Base-by-base conservation (phyloP, 1,140 invertebrate species). In the Drosophila aff. region DNA sequence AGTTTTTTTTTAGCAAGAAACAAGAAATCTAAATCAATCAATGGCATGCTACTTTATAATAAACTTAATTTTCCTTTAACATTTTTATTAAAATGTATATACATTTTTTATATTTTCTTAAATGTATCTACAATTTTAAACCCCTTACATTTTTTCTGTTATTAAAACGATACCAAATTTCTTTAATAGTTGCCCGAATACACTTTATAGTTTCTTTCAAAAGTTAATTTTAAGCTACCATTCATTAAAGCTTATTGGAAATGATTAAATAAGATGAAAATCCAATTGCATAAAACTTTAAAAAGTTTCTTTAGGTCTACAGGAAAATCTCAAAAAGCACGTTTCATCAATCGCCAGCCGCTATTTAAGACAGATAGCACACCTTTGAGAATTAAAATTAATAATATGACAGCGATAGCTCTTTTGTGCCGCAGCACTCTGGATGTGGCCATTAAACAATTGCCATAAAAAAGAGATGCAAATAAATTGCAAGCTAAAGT, bases 401-500 rank as follows among this genome's bases (percentile, higher is more conserved):
- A 41, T 31, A 16, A 44, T 21, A 49, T 59, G 26, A 49, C 41
- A 40, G 21, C 57, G 15, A 63, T 65, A 55, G 53, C 49, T 21
- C 40, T 16, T 23, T 38, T 63, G 23, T 18, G 38, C 13, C 2
- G 26, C 2, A 59, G 57, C 58, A 60, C 41, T 59, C 57, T 28
- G 18, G 26, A 7, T 7, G 38, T 49, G n/a, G 21, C 53, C 53
- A 72, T 43, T 31, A 23, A 44, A 23, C 38, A 73, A 74, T 61
- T 60, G 28, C 31, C 23, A 41, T 21, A 28, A 41, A 31, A 58
- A 71, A 73, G 18, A 6, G 31, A 26, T 21, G 63, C 33, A 57
- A 67, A 69, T 67, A 36, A 67, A 67, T 36, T 44, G 62, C 38
- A 43, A 38, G 26, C 55, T n/a, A 33, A 65, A 43, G 21, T 40